Conservation (phyloP, 2,113 vertebrate genomes). For the Tilapia sparmanii region DNA sequence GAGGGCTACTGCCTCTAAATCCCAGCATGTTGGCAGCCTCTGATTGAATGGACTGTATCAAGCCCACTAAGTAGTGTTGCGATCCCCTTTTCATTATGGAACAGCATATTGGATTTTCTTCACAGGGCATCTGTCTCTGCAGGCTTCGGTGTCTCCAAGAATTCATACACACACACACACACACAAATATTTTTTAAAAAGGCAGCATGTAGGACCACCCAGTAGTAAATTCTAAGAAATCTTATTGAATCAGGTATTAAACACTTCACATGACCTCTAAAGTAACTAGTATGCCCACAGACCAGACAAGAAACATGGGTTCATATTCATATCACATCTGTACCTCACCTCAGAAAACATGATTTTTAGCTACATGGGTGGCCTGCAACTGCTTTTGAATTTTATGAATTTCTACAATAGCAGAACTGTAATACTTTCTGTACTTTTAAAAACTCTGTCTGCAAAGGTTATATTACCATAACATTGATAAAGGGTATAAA, state of each 20-base stretch:
- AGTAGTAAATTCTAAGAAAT: conserved; percentile 24
- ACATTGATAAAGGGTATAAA: neutral
- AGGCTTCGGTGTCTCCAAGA: conserved; percentile 21
- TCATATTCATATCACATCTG: neutral
- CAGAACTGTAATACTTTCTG: neutral
- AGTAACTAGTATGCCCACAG: neutral
- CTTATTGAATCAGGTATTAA: neutral
- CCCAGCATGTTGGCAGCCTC: conserved; percentile 50
- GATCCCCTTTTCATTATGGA: conserved; percentile 67
- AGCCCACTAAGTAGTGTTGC: conserved; percentile 62
- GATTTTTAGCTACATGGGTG: neutral
- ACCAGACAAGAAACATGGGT: neutral
- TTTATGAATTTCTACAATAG: neutral
- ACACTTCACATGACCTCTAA: neutral
- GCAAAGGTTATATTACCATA: neutral
- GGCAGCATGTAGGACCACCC: conserved; percentile 14
- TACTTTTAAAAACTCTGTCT: neutral
- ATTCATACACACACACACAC: neutral
- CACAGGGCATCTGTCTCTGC: conserved; percentile 42
- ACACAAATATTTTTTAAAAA: neutral
- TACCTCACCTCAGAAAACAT: neutral
- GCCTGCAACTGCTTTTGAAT: neutral
- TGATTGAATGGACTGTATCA: conserved; percentile 66
- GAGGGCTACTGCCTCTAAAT: conserved; percentile 47
- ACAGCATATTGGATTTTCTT: conserved; percentile 69